Percentiles rank a stretch among this genome's conserved stretches.
phyloP scores from a whole-genome alignment of 2,113 vertebrate genomes.

The Chaetodon auriga region DNA sequence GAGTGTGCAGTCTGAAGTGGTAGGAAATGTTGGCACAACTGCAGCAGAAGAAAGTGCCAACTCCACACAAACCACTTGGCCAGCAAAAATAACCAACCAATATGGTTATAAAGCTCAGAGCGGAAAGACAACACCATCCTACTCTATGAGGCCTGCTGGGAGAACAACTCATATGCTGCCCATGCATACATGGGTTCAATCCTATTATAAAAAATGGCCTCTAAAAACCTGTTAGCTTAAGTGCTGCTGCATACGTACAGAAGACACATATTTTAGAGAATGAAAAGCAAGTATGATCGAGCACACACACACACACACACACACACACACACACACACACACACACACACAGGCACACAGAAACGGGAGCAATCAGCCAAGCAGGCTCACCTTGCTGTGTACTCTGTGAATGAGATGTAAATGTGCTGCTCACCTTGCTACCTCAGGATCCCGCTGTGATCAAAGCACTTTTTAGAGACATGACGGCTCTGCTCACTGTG shows the following conservation, averaged over 20 bases:
- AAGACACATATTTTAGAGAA: not conserved
- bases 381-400: slow-evolving; percentile 61
- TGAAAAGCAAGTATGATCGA: not conserved
- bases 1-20: slow-evolving; percentile 29
- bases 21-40: slow-evolving; percentile 32
- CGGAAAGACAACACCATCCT: not conserved
- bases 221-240: slow-evolving; percentile 12
- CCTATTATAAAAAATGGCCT: not conserved
- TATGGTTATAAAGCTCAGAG: not conserved
- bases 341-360: not conserved
- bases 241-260: not conserved
- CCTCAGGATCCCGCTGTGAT: slow-evolving; percentile 68
- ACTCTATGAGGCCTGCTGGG: not conserved
- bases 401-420: slow-evolving; percentile 71
- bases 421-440: slow-evolving; percentile 59
- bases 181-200: not conserved
- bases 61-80: slow-evolving; percentile 18
- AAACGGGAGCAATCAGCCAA: slow-evolving; percentile 2
- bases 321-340: not conserved
- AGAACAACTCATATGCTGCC: not conserved
- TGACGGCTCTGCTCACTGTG: slow-evolving; percentile 40
- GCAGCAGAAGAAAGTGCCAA: slow-evolving; percentile 39
- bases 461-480: slow-evolving; percentile 65
- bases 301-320: not conserved
- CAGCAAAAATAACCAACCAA: slow-evolving; percentile 13